These are phyloP conservation scores for Cheumatopsyche charites DNA, from an alignment of 1,140 invertebrate genomes.

Conservation along the genomic window DNA sequence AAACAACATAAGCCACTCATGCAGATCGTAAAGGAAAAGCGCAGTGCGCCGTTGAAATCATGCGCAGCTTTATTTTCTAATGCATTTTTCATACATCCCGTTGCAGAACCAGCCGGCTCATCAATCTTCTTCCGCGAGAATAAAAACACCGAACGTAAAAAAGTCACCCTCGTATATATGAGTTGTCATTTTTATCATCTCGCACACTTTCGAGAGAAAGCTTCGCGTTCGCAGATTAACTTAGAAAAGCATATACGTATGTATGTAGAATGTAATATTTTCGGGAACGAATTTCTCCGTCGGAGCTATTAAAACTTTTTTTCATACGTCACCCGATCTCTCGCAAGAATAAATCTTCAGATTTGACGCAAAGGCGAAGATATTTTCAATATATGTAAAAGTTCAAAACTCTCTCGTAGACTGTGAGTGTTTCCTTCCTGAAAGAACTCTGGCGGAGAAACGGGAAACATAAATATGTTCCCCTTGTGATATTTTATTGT, in stretches of 20 bases:
- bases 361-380: constrained; percentile 14
- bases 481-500: constrained; percentile 33
- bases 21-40: too few relatives aligned
- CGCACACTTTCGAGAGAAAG: not conserved
- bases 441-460: constrained; percentile 16
- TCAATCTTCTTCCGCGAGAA: constrained; percentile 4
- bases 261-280: not conserved
- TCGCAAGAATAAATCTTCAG: constrained; percentile 19
- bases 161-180: constrained; percentile 10
- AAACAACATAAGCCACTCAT: too few relatives aligned
- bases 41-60: not conserved
- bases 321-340: constrained; percentile 19
- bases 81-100: constrained; percentile 3
- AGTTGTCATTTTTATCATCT: constrained; percentile 14
- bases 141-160: not conserved
- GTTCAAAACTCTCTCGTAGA: constrained; percentile 2
- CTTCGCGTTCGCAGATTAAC: not conserved
- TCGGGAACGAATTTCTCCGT: not conserved
- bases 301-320: constrained; percentile 19
- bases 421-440: constrained; percentile 28
- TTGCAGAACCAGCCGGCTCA: not conserved
- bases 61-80: not conserved
- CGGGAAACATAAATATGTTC: constrained; percentile 23
- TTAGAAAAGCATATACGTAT: too few relatives aligned
- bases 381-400: constrained; percentile 22